Base-by-base conservation (phyloP, 2,113 vertebrate genomes). In the Struthidea cinerea region DNA sequence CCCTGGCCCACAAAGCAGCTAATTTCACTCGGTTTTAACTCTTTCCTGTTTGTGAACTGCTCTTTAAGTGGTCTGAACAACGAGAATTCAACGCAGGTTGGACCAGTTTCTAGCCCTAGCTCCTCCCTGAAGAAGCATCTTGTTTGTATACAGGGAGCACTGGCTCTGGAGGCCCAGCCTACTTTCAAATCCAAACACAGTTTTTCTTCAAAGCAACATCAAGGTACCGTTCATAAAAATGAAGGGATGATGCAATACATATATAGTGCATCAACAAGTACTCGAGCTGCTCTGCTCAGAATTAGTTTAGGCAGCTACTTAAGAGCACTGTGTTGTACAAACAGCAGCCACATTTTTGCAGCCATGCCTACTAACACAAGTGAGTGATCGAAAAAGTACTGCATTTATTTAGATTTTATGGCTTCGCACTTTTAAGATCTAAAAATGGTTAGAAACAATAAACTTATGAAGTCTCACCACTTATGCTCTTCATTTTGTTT, bases 181-280 rank as follows among this genome's bases (percentile, higher is more conserved):
- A 39, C 87, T 88, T 87, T 74, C 78, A 83, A 90, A 96, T 77
- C 82, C 71, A 88, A 94, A 76, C 39, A 67, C 1, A 10, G 41
- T 21, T 94, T 90, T 93, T 80, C 64, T 94, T 95, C 88, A 88
- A 92, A 91, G 88, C 46, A 94, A 92, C 71, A 86, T 77, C 75
- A 93, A 93, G 90, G 64, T 32, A 86, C 50, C 59, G 74, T 88
- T 74, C 86, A 92, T 65, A 88, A 94, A 93, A 88, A 90, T 3
- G 46, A 94, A 77, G 68, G 67, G 88, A 93, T 94, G 95, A 88
- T 81, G 92, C 83, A 96, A 70, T 69, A 47, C 19, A 27, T 11
- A 59, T 22, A 11, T 2, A 94, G 68, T 32, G 42, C 71, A 92
- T 89, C n/a, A 85, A 80, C 63, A 85, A 80, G n/a, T 39, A 53